Percentiles rank a stretch among this genome's conserved stretches.
These are phyloP conservation scores for Diadegma fenestrale DNA, from an alignment of 2,888 invertebrate genomes.

Conservation along the genomic window DNA sequence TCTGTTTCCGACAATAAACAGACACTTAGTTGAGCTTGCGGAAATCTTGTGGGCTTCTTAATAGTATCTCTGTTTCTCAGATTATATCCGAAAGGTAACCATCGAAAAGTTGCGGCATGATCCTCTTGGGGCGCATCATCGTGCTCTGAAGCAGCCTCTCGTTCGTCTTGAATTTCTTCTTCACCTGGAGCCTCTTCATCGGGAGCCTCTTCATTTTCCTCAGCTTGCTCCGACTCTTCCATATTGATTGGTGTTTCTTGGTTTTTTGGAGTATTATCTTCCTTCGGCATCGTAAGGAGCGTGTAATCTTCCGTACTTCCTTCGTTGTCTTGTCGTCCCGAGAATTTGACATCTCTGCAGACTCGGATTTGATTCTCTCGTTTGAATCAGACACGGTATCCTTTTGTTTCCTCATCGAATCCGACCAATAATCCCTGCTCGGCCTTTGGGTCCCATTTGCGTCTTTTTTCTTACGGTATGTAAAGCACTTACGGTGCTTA, in stretches of 20 bases:
- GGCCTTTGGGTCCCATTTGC: conserved; percentile 47
- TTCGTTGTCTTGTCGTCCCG: conserved; percentile 41
- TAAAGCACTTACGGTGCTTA: too few species aligned
- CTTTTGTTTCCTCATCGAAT: conserved; percentile 62
- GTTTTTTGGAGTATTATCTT: neutral
- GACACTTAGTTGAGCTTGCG: conserved; percentile 38
- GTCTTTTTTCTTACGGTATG: conserved; percentile 52
- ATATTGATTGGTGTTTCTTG: neutral
- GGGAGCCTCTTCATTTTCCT: conserved; percentile 12
- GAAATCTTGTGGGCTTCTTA: conserved; percentile 43
- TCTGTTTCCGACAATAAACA: conserved; percentile 8
- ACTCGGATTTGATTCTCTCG: conserved; percentile 47
- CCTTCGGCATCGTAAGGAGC: conserved; percentile 19
- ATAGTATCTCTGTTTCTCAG: conserved; percentile 31
- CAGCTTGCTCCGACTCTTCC: conserved; percentile 11
- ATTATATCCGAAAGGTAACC: conserved; percentile 21
- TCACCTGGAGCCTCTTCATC: conserved; percentile 20
- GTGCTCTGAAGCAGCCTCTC: conserved; percentile 7
- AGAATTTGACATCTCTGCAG: conserved; percentile 62
- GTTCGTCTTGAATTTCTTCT: conserved; percentile 23
- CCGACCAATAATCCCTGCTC: conserved; percentile 51
- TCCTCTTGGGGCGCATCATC: conserved; percentile 6
- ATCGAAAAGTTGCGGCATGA: conserved; percentile 12
- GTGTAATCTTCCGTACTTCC: conserved; percentile 14
- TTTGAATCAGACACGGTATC: conserved; percentile 56